Evolutionary conservation across 37 sponge, comb jelly and placozoan genomes (phyloP).

Genomic region (Bolinopsis microptera): DNA sequence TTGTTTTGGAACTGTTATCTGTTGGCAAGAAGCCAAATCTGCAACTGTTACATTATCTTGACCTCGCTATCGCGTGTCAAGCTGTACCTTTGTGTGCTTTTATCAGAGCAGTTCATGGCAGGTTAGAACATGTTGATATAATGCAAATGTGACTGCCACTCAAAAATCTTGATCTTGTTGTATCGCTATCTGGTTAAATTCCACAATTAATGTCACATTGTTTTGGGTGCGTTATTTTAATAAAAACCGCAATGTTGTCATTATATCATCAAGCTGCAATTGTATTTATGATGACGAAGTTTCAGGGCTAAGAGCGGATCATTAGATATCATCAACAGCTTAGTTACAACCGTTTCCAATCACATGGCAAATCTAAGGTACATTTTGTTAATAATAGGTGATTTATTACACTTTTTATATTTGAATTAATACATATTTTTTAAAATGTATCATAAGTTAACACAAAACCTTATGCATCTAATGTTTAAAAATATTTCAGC

Average conservation of each 20-base stretch:
- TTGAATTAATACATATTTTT: no score
- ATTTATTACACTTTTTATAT: no score
- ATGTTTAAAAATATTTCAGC: no score
- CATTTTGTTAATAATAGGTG: no score
- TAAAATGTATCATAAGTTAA: no score
- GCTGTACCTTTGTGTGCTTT: neutral
- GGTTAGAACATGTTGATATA: no score
- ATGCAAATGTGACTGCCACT: neutral
- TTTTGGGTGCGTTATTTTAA: no score
- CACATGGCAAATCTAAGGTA: conserved; percentile 1
- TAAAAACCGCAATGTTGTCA: no score
- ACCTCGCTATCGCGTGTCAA: conserved; percentile 2
- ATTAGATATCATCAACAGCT: conserved; percentile 9
- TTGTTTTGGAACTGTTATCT: neutral
- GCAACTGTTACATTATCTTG: conserved; percentile 13
- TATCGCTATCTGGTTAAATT: neutral
- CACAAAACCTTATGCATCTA: no score
- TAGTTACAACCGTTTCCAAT: neutral
- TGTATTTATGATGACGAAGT: no score
- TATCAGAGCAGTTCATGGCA: conserved; percentile 17
- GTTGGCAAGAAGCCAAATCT: conserved; percentile 44
- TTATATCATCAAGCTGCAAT: no score
- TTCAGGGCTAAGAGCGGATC: conserved; percentile 1
- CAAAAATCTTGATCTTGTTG: neutral
- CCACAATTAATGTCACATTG: no score